Base-by-base conservation (phyloP, 2,113 vertebrate species). In the Herpetotheres cachinnans region DNA sequence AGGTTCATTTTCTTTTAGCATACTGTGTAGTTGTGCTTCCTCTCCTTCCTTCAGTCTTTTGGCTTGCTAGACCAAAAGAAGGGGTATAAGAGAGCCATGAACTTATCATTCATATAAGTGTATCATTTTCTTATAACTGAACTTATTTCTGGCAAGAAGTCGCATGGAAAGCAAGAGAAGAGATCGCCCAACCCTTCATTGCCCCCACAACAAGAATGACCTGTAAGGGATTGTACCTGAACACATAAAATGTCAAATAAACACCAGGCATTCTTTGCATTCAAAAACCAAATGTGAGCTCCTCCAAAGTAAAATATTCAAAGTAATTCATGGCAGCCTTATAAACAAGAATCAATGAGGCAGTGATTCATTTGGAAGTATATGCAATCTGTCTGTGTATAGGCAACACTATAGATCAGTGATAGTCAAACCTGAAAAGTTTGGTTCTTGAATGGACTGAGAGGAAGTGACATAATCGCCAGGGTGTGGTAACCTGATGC, bases 341-440 rank as follows among this genome's bases (percentile, higher is more conserved):
- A 38, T 16, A 40, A 90, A 32, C 44, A 82, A 52, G 65, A 82
- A 82, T 76, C 81, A 17, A 11, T 13, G 58, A 77, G 34, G 16
- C 81, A 79, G 61, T 44, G 77, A 71, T 72, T 76, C 3, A 42
- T 72, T 54, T 82, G 17, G 66, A 69, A 87, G 54, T 78, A 22
- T 15, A 49, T 47, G 54, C 71, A 42, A 18, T 49, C 63, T 47
- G 10, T 49, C 38, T 82, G 11, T 62, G 15, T 47, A 32, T 20
- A 65, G 44, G 38, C 34, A 71, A 11, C 16, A 20, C 24, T 74
- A 49, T 21, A 89, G 59, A 54, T 89, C 56, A 78, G n/a, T 9
- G 50, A 80, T 38, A 81, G 47, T 62, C 61, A 93, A 80, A 95
- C 91, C 82, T 91, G 89, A 81, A 78, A 72, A 89, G 36, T 95